Percentiles rank a stretch among this genome's conserved stretches.
These are phyloP conservation scores for Otolemur crassicaudatus DNA, from an alignment of 2,797 vertebrate species.

Conservation along the genomic window DNA sequence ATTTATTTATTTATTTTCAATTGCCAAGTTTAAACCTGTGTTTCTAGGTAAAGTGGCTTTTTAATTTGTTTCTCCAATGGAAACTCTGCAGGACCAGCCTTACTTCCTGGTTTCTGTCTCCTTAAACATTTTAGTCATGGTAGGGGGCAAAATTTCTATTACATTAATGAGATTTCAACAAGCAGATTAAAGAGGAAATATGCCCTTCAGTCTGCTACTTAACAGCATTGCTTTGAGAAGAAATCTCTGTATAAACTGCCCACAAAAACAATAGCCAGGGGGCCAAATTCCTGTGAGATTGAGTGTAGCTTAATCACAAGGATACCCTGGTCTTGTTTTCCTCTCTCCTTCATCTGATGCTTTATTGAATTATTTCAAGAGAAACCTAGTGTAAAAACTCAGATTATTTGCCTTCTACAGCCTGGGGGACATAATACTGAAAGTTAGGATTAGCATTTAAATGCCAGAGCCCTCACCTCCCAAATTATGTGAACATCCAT, in stretches of 20 bases:
- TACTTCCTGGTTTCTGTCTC: slow-evolving; percentile 60
- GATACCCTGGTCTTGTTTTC: neutral
- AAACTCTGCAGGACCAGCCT: slow-evolving; percentile 40
- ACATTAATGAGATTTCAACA: slow-evolving; percentile 77
- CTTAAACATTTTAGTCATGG: slow-evolving; percentile 67
- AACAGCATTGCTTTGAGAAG: slow-evolving; percentile 31
- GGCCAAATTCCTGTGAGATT: slow-evolving; percentile 38
- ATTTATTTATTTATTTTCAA: neutral
- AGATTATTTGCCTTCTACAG: neutral
- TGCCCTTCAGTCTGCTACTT: slow-evolving; percentile 65
- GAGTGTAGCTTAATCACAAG: slow-evolving; percentile 39
- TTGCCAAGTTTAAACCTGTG: slow-evolving; percentile 40
- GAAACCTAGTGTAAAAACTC: slow-evolving; percentile 48
- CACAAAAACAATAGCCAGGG: slow-evolving; percentile 43
- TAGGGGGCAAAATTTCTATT: slow-evolving; percentile 63
- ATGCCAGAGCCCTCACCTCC: neutral
- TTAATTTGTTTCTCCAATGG: slow-evolving; percentile 29
- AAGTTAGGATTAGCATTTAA: neutral
- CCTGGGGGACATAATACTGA: neutral
- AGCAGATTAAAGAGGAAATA: slow-evolving; percentile 77
- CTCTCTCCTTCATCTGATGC: neutral
- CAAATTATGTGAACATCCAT: neutral
- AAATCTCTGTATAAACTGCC: slow-evolving; percentile 43
- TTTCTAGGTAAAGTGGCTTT: neutral
- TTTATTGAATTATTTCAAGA: slow-evolving; percentile 64